phyloP scores from a whole-genome alignment of 2,888 invertebrate species.

The Watsonalla binaria region DNA sequence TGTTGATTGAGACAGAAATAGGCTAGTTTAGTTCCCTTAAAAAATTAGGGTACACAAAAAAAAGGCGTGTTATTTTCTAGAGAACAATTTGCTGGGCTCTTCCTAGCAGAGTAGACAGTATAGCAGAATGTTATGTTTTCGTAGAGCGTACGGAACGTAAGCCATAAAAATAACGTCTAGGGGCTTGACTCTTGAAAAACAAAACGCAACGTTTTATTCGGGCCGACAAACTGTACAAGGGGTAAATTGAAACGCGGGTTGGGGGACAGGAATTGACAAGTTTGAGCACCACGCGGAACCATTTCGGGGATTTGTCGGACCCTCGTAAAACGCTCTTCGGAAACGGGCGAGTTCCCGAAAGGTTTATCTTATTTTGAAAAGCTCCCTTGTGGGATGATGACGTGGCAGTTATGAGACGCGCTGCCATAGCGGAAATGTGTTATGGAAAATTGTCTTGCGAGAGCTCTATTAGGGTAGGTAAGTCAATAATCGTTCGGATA shows the following conservation, averaged over 20 bases:
- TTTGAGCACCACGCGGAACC: conserved; percentile 44
- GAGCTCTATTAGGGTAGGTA: conserved; percentile 26
- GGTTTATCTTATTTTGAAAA: conserved; percentile 58
- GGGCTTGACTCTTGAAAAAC: conserved; percentile 42
- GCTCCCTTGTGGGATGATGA: conserved; percentile 38
- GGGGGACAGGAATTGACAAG: conserved; percentile 47
- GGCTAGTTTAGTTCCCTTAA: too few relatives aligned
- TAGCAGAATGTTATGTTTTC: conserved; percentile 22
- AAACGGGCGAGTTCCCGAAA: conserved; percentile 33
- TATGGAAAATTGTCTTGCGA: conserved; percentile 34
- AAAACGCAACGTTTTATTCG: conserved; percentile 51
- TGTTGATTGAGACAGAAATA: too few relatives aligned
- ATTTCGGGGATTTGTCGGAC: conserved; percentile 57
- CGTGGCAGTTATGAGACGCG: conserved; percentile 31
- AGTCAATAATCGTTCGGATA: conserved; percentile 29
- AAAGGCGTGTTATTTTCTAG: too few relatives aligned
- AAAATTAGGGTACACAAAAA: too few relatives aligned
- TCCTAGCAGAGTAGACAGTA: background rate
- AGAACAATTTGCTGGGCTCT: background rate
- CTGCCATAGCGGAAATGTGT: conserved; percentile 22
- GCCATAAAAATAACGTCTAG: conserved; percentile 47
- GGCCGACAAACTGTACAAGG: conserved; percentile 41
- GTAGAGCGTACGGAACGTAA: conserved; percentile 23
- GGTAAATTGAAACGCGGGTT: conserved; percentile 63
- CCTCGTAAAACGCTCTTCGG: conserved; percentile 59